Evolutionary conservation across 1,140 invertebrate genomes (phyloP).

Genomic region (Drosophila pruinosa): DNA sequence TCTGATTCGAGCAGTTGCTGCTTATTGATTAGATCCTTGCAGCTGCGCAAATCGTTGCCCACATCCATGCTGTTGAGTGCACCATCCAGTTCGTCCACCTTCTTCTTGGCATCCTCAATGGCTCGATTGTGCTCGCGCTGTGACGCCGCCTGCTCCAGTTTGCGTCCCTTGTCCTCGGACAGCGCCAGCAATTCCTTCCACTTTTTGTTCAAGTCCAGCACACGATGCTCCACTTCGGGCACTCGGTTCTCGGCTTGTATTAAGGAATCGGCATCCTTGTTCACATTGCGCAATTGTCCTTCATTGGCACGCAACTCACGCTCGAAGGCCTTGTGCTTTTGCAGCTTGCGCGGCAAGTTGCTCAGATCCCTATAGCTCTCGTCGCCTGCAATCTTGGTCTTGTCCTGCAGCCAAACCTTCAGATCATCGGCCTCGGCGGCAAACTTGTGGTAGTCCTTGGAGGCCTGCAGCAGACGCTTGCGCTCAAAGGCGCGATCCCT

Average conservation of each 20-base stretch:
- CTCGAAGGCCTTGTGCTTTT: constrained; percentile 99
- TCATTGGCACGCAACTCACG: constrained; percentile 96
- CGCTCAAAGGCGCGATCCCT: constrained; percentile 89
- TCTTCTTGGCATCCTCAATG: constrained; percentile 91
- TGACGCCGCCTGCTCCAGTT: constrained; percentile 85
- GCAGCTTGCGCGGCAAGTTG: constrained; percentile 96
- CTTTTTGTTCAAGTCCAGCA: constrained; percentile 88
- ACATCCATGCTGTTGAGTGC: constrained; percentile 91
- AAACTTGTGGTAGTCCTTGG: constrained; percentile 93
- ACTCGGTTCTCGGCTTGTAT: constrained; percentile 89
- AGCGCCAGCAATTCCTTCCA: constrained; percentile 89
- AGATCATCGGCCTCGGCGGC: constrained; percentile 94
- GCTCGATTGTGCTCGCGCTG: constrained; percentile 83
- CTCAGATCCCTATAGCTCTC: constrained; percentile 96
- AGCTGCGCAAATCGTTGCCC: constrained; percentile 93
- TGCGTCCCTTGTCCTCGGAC: constrained; percentile 92
- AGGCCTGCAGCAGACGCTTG: constrained; percentile 89
- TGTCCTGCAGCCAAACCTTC: constrained; percentile 95
- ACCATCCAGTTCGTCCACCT: constrained; percentile 90
- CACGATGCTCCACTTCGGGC: constrained; percentile 86
- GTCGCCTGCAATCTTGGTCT: constrained; percentile 94
- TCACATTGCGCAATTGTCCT: constrained; percentile 92
- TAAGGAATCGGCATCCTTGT: constrained; percentile 89
- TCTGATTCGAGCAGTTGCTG: constrained; percentile 93
- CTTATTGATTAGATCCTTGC: constrained; percentile 94